Evolutionary conservation across 2,888 invertebrate species (phyloP), one percentile per base, ranked within the genome.

Genomic region (Schrankia costaestrigalis): DNA sequence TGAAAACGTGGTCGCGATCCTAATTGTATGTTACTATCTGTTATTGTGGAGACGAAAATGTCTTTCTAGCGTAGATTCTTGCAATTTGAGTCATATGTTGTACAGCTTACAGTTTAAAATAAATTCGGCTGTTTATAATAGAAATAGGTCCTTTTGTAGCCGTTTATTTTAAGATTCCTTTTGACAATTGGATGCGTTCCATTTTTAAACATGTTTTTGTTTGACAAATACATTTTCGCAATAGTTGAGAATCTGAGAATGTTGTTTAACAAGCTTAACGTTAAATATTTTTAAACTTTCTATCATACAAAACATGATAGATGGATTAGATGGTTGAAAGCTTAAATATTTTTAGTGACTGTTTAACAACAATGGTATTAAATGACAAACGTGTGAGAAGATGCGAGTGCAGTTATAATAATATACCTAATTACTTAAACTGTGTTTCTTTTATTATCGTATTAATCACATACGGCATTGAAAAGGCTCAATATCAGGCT

Each of bases 151-250:
- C 48, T 63, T 65, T 65, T 59, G 12, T 13, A n/a, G 56, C 55
- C 65, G 66, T 51, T 39, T 41, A 35, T 42, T 71, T 62, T 48
- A 56, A 65, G 70, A 63, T 59, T 62, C 58, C 64, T 70, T 71
- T 77, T 69, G 69, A 71, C 56, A 65, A 84, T 86, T 85, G 54
- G 84, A 70, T 67, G 60, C 82, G 84, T 82, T 70, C 82, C 59
- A 81, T 82, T 81, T 83, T 71, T 61, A 54, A 59, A 54, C 58
- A 64, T 53, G 56, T 52, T 52, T 59, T 56, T 68, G 69, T 74
- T 63, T 46, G 41, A 48, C 46, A 51, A 49, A 58, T 52, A 38
- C 44, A 56, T 71, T 81, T 81, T 79, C 71, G 79, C 78, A 78
- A 81, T 50, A 41, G 18, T 13, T 17, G 28, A 35, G 44, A 37